These are phyloP conservation scores for Microtus montanus DNA, from an alignment of 2,113 vertebrate genomes.

Conservation along the genomic window DNA sequence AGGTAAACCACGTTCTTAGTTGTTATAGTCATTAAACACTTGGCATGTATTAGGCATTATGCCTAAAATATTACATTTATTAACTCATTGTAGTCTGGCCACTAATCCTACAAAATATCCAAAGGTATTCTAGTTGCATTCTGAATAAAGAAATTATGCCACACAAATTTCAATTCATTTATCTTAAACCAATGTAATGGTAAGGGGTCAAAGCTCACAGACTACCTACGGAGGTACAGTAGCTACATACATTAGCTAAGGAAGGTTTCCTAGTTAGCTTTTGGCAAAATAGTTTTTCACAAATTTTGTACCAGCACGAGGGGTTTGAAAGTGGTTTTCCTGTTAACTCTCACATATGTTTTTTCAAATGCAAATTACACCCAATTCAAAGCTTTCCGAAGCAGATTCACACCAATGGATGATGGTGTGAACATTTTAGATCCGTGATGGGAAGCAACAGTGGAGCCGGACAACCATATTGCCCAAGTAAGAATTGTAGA, in stretches of 20 bases:
- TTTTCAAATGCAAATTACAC: not conserved
- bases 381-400: not conserved
- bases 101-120: not conserved
- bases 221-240: not conserved
- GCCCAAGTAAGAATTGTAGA: not conserved
- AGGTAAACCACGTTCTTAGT: not conserved
- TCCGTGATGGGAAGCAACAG: not conserved
- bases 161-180: not conserved
- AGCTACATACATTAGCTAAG: not conserved
- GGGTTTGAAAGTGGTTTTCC: not conserved
- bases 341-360: not conserved
- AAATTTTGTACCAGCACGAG: not conserved
- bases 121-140: not conserved
- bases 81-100: not conserved
- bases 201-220: not conserved
- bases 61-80: not conserved
- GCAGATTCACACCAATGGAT: not conserved
- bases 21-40: conserved; percentile 3
- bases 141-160: not conserved
- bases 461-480: not conserved
- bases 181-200: not conserved
- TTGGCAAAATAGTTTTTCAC: not conserved
- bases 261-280: not conserved
- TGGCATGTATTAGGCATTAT: not conserved
- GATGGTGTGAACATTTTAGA: not conserved